Conservation (phyloP, 2,888 invertebrate species). For the Stenurella melanura region DNA sequence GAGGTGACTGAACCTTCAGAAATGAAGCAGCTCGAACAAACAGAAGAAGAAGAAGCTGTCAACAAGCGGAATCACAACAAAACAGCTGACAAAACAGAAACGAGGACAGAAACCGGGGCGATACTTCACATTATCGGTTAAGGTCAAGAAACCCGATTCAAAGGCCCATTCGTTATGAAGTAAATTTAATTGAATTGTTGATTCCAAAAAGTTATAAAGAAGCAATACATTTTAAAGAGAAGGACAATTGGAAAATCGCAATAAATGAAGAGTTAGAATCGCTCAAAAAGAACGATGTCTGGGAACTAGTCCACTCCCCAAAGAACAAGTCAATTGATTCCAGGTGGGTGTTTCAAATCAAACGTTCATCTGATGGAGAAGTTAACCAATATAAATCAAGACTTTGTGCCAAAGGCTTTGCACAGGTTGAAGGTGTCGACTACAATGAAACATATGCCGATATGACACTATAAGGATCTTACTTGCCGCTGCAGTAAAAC, state of each 20-base stretch:
- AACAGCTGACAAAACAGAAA: not conserved
- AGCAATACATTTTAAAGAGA: slow-evolving; percentile 29
- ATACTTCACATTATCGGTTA: not conserved
- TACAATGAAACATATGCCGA: slow-evolving; percentile 52
- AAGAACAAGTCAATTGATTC: not conserved
- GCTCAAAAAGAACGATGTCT: slow-evolving; percentile 48
- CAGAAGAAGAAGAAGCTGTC: not conserved
- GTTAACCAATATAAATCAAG: not conserved
- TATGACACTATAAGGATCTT: slow-evolving; percentile 50
- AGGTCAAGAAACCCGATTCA: no score
- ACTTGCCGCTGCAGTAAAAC: slow-evolving; percentile 47
- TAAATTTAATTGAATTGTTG: slow-evolving; percentile 10
- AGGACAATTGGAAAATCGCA: slow-evolving; percentile 50
- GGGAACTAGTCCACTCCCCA: slow-evolving; percentile 36
- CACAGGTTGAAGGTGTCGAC: slow-evolving; percentile 52
- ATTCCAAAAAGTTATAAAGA: slow-evolving; percentile 14
- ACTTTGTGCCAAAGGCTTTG: slow-evolving; percentile 43
- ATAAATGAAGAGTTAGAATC: slow-evolving; percentile 54
- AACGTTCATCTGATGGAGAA: not conserved
- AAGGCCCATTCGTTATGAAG: slow-evolving; percentile 21
- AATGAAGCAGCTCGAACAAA: not conserved
- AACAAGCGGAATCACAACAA: not conserved
- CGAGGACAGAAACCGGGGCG: not conserved
- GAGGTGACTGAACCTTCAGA: not conserved
- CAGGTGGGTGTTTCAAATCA: slow-evolving; percentile 7